Evolutionary conservation across 2,797 vertebrate genomes (phyloP).

Genomic region (Anguilla megastoma): DNA sequence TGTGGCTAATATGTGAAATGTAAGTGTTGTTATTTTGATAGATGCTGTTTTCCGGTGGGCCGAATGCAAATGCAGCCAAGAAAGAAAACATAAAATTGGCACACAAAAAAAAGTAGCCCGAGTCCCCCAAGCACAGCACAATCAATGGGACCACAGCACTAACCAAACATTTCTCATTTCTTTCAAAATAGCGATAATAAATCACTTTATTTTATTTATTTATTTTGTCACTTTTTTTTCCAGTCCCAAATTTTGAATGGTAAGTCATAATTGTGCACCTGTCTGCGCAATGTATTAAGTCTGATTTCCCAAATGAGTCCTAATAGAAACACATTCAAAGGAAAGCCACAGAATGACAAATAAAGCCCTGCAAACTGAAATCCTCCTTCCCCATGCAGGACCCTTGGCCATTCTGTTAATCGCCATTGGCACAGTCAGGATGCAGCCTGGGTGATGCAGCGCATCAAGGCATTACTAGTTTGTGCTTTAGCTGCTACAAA

Average conservation of each 20-base stretch:
- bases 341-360: too few relatives aligned
- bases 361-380: neutral
- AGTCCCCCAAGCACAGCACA: neutral
- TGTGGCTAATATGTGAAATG: neutral
- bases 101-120: neutral
- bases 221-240: neutral
- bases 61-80: neutral
- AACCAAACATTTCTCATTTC: neutral
- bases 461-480: neutral
- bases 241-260: neutral
- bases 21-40: neutral
- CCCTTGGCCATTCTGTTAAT: neutral
- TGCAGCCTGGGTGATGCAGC: neutral
- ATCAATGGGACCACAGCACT: neutral
- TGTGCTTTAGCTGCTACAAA: neutral
- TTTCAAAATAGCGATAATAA: neutral
- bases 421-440: neutral
- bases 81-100: neutral
- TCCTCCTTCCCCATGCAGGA: neutral
- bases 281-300: neutral
- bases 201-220: constrained; percentile 1
- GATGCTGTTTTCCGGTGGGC: neutral
- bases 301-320: neutral
- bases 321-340: neutral
- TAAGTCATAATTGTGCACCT: neutral